phyloP scores from a whole-genome alignment of 2,888 invertebrate genomes.

The Parochlus steinenii region DNA sequence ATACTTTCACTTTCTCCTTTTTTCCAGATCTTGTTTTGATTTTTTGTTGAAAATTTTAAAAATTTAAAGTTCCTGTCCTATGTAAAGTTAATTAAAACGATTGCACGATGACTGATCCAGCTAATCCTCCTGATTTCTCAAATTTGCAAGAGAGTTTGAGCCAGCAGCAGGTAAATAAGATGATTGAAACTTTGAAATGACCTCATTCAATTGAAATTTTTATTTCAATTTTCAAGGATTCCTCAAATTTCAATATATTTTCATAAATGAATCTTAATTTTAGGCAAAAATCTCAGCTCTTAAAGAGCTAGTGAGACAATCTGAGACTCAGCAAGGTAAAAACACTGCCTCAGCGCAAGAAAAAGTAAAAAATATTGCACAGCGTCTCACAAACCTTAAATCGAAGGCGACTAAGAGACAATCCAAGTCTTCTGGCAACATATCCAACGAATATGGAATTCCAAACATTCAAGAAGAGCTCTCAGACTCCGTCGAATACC shows the following conservation, averaged over 20 bases:
- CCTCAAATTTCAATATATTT: too few relatives aligned
- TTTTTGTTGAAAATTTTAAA: too few relatives aligned
- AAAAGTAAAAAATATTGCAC: constrained; percentile 24
- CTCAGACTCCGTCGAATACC: background rate
- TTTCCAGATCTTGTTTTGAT: too few relatives aligned
- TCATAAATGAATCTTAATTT: too few relatives aligned
- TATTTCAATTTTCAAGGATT: too few relatives aligned
- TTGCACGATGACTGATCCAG: constrained; percentile 12
- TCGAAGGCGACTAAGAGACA: constrained; percentile 2
- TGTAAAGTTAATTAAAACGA: too few relatives aligned
- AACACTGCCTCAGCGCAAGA: constrained; percentile 22
- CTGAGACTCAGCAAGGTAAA: constrained; percentile 22
- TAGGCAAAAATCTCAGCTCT: constrained; percentile 24
- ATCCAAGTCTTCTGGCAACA: background rate
- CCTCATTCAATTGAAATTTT: background rate
- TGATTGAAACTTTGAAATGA: constrained; percentile 2
- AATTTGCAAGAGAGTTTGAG: constrained; percentile 16
- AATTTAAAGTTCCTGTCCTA: too few relatives aligned
- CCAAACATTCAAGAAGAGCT: constrained; percentile 7
- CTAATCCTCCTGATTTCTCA: constrained; percentile 13
- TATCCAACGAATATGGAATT: constrained; percentile 9
- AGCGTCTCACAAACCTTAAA: constrained; percentile 21
- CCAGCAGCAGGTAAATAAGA: constrained; percentile 16
- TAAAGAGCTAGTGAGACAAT: constrained; percentile 23
- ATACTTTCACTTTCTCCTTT: too few relatives aligned